phyloP scores from a whole-genome alignment of 2,888 invertebrate genomes.

The Caprella mutica region DNA sequence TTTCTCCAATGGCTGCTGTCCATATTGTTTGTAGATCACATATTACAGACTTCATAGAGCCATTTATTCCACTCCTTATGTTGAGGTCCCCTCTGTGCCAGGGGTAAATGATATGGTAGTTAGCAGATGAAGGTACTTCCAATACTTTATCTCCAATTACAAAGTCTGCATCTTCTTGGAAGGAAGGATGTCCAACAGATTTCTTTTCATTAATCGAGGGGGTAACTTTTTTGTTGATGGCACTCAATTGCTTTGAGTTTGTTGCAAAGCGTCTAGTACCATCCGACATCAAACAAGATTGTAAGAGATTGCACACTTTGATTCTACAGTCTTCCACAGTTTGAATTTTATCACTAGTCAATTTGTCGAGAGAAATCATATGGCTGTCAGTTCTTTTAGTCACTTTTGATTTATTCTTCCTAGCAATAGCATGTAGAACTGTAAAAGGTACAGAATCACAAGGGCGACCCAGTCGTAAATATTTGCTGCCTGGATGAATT shows the following conservation, averaged over 20 bases:
- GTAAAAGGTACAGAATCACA: constrained; percentile 77
- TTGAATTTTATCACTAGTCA: constrained; percentile 56
- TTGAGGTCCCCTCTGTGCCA: constrained; percentile 77
- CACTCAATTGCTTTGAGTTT: too few species aligned
- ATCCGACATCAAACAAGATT: constrained; percentile 71
- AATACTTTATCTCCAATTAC: too few species aligned
- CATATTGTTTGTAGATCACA: constrained; percentile 80
- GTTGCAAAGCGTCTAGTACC: too few species aligned
- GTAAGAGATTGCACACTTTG: constrained; percentile 72
- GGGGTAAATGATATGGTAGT: constrained; percentile 86
- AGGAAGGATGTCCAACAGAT: too few species aligned
- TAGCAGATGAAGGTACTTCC: too few species aligned
- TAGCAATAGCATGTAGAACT: constrained; percentile 72
- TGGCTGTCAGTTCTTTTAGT: too few species aligned
- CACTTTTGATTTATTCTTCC: too few species aligned
- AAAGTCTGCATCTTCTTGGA: too few species aligned
- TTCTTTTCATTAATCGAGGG: too few species aligned
- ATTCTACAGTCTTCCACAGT: constrained; percentile 74
- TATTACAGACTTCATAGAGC: constrained; percentile 69
- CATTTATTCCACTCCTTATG: constrained; percentile 68
- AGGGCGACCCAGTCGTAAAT: constrained; percentile 77
- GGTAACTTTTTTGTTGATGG: too few species aligned
- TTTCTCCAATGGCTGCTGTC: constrained; percentile 63
- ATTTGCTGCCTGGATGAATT: constrained; percentile 87
- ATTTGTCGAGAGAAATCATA: too few species aligned